Evolutionary conservation across 2,888 invertebrate genomes (phyloP), one percentile per base, ranked within the genome.

Genomic region (Calephelis perditalis): DNA sequence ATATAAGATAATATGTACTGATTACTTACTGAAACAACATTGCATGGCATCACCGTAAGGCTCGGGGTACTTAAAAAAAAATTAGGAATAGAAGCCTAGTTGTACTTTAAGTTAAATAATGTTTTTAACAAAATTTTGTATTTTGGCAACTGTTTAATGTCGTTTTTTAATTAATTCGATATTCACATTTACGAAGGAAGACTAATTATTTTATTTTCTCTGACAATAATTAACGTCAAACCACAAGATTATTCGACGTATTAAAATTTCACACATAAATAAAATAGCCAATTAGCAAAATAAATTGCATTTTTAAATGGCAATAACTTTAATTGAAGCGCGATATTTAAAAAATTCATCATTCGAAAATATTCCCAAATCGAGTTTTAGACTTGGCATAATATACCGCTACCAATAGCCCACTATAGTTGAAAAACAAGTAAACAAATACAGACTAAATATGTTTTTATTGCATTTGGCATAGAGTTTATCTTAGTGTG

Each of bases 331-430:
- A 57, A 63, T 63, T 56, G 49, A 46, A 49, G 40, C 40, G 40
- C 40, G 40, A 58, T 57, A 60, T 61, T 63, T 59, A 59, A 15
- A 15, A 60, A 56, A 81, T 79, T 81, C 79, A 82, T 71, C 70
- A 70, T 70, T 71, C 63, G 67, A 73, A 71, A 77, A 73, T 73
- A 76, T 74, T 71, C 72, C 73, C 74, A 74, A 75, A 76, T 75
- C 75, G 73, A 76, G 79, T 79, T 81, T 77, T 76, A 76, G 73
- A 67, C 63, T 71, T 67, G 72, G 73, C 73, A 72, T 70, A 15
- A 15, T 15, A 71, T 55, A 58, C 63, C 57, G 60, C 61, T 64
- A 64, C 64, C 56, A 64, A 66, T 54, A 61, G 37, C 49, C 44
- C 40, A 57, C 62, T 62, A 58, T 57, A 43, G 44, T 36, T 59